phyloP scores from a whole-genome alignment of 2,888 invertebrate genomes.

The Drosophila parthenogenetica region DNA sequence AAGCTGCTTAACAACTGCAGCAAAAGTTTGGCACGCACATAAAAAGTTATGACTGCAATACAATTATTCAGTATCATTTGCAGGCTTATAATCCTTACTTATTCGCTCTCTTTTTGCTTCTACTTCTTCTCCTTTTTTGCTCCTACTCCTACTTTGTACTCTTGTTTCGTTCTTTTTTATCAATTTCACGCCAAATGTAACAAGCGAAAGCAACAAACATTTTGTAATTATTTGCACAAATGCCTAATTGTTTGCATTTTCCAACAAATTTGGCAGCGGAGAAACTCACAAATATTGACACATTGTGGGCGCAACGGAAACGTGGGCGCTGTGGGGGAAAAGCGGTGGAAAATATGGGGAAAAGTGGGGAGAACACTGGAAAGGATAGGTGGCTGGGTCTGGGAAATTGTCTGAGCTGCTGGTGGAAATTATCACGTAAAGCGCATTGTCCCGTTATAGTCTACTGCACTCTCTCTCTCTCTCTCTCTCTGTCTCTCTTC shows the following conservation, averaged over 20 bases:
- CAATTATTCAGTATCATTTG: slow-evolving; percentile 23
- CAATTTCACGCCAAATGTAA: slow-evolving; percentile 72
- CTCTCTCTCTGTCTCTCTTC: too few species aligned
- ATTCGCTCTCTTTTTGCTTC: background rate
- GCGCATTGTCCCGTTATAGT: slow-evolving; percentile 19
- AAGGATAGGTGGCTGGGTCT: background rate
- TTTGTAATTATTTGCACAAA: slow-evolving; percentile 72
- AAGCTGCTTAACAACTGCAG: slow-evolving; percentile 44
- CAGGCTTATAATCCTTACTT: background rate
- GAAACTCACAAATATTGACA: slow-evolving; percentile 71
- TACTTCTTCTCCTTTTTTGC: background rate
- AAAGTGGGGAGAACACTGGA: too few species aligned
- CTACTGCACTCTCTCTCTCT: slow-evolving; percentile 1
- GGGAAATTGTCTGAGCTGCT: slow-evolving; percentile 10
- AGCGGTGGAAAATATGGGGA: too few species aligned
- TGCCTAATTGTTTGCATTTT: slow-evolving; percentile 76
- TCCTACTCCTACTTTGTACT: background rate
- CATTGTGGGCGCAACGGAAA: slow-evolving; percentile 6
- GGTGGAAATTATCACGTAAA: slow-evolving; percentile 40
- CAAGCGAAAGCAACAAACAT: slow-evolving; percentile 40
- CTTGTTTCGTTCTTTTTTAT: slow-evolving; percentile 30
- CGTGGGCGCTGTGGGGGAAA: background rate
- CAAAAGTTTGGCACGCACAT: slow-evolving; percentile 33
- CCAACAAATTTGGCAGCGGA: slow-evolving; percentile 58
- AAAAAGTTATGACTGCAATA: slow-evolving; percentile 40